Conservation (phyloP, 1,140 invertebrate genomes). For the Drosophila bipectinata region DNA sequence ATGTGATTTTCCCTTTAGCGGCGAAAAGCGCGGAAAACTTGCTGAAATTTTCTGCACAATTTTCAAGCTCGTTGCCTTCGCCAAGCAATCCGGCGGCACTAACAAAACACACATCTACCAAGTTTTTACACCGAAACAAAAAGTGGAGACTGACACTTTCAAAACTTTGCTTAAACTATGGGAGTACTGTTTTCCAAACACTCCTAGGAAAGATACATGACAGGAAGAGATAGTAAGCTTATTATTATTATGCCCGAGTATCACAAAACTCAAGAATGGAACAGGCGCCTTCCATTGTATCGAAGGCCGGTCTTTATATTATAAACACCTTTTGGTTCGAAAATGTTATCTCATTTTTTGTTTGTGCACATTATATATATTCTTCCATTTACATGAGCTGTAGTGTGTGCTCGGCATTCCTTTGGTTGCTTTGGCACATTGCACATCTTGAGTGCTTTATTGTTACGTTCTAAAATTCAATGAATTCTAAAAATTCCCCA, state of each 20-base stretch:
- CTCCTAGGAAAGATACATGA: too few relatives aligned
- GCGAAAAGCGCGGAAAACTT: conserved; percentile 54
- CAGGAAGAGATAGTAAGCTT: neutral
- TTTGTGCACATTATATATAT: neutral
- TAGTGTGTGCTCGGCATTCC: conserved; percentile 41
- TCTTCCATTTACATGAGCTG: conserved; percentile 23
- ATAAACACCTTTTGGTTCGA: neutral
- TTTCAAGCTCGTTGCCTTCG: conserved; percentile 69
- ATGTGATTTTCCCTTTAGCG: conserved; percentile 69
- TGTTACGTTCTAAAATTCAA: conserved; percentile 83
- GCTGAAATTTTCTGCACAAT: conserved; percentile 64
- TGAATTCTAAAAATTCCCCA: conserved; percentile 75
- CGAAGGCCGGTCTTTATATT: neutral
- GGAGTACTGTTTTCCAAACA: too few relatives aligned
- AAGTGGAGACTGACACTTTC: neutral
- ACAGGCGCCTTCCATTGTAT: neutral
- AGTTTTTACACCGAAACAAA: conserved; percentile 6
- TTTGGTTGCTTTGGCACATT: conserved; percentile 62
- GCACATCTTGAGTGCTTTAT: conserved; percentile 79
- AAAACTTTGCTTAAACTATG: too few relatives aligned
- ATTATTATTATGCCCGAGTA: neutral
- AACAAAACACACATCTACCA: conserved; percentile 12
- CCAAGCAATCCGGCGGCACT: conserved; percentile 24
- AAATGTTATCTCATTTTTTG: neutral
- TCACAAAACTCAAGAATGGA: too few relatives aligned